Evolutionary conservation across 2,888 invertebrate genomes (phyloP).

Genomic region (Pantelozetes paolii): DNA sequence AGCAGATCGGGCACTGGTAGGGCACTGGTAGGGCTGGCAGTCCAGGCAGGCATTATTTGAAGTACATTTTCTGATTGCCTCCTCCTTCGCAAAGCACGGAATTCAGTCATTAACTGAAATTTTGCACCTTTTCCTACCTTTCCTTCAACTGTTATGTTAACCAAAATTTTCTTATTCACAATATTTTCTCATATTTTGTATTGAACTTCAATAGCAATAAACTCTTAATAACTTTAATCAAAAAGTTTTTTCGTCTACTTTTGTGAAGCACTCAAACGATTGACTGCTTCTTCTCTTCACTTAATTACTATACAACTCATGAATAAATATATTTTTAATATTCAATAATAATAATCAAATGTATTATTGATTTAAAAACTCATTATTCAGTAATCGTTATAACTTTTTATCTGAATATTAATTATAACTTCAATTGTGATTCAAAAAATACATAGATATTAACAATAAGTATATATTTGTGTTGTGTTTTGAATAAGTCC

Average conservation of each 20-base stretch:
- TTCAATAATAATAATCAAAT: not conserved
- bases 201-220: constrained; percentile 10
- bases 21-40: not conserved
- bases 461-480: too few relatives aligned
- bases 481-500: too few relatives aligned
- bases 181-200: not conserved
- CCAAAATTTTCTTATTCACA: constrained; percentile 3
- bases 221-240: constrained; percentile 1
- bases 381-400: not conserved
- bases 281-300: not conserved
- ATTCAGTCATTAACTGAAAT: constrained; percentile 34
- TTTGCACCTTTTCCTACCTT: constrained; percentile 33
- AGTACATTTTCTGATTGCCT: constrained; percentile 1
- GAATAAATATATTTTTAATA: not conserved
- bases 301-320: not conserved
- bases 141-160: constrained; percentile 1
- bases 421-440: too few relatives aligned
- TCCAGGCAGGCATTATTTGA: constrained; percentile 27
- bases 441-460: too few relatives aligned
- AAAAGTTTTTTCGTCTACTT: not conserved
- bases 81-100: constrained; percentile 24
- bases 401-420: too few relatives aligned
- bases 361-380: not conserved
- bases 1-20: not conserved
- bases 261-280: not conserved